Evolutionary conservation across 2,113 vertebrate genomes (phyloP).

Genomic region (Falco punctatus): DNA sequence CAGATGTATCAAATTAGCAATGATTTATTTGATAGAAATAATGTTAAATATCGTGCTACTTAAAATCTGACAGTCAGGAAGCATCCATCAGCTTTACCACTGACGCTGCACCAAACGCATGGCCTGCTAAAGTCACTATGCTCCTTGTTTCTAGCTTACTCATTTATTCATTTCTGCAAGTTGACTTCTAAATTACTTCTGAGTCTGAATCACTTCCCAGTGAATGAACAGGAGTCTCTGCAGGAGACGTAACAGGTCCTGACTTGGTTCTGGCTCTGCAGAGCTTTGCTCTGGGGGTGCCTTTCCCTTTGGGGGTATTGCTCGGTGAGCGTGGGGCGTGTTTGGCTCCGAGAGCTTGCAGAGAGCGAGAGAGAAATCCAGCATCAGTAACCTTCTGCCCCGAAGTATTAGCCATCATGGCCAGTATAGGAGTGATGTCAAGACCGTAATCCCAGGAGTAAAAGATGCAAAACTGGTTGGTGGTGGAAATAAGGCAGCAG

Average conservation of each 20-base stretch:
- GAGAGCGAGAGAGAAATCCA: accelerated
- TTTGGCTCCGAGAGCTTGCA: not conserved
- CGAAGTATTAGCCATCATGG: not conserved
- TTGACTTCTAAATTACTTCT: not conserved
- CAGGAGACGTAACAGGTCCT: not conserved
- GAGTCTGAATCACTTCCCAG: not conserved
- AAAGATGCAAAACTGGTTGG: not conserved
- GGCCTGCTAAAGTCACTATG: not conserved
- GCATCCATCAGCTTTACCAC: not conserved
- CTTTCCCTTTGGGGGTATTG: not conserved
- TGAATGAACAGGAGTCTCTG: not conserved
- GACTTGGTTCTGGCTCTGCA: not conserved
- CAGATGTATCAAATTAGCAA: conserved; percentile 28
- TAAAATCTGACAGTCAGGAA: conserved; percentile 29
- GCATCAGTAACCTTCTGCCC: not conserved
- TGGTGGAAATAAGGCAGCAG: not conserved
- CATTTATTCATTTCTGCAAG: not conserved
- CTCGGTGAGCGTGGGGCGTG: accelerated
- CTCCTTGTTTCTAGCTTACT: not conserved
- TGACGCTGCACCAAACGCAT: accelerated
- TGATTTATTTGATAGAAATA: conserved; percentile 28
- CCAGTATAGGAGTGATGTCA: too few relatives aligned
- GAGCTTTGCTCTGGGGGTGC: not conserved
- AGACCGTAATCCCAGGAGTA: not conserved
- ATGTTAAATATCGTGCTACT: not conserved